Percentiles rank a stretch among this genome's conserved stretches.
Conservation (phyloP, 2,888 invertebrate species). For the Ophonus ardosiacus region DNA sequence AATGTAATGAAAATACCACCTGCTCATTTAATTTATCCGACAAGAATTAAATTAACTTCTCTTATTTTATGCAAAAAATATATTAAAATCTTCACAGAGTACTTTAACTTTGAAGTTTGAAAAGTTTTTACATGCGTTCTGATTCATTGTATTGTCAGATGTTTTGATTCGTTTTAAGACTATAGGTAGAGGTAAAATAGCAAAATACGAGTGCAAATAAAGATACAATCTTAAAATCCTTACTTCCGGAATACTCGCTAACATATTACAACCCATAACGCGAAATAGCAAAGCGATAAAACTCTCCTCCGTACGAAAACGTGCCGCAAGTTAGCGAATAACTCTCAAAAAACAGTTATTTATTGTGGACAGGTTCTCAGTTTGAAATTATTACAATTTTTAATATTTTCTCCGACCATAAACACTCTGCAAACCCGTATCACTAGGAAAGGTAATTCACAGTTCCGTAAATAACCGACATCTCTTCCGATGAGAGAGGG, state of each 20-base stretch:
- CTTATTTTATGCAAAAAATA: not conserved
- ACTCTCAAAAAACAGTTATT: conserved; percentile 51
- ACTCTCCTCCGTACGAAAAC: not conserved
- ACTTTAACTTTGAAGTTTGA: no score
- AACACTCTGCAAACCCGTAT: conserved; percentile 13
- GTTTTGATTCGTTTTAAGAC: conserved; percentile 9
- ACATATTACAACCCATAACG: conserved; percentile 50
- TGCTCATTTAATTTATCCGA: not conserved
- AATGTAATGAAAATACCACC: not conserved
- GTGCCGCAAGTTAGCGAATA: conserved; percentile 37
- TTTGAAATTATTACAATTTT: conserved; percentile 57
- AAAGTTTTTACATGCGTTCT: no score
- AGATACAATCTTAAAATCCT: conserved; percentile 44
- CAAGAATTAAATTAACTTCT: not conserved
- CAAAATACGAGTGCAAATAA: conserved; percentile 6
- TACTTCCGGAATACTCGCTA: conserved; percentile 36
- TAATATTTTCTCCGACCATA: conserved; percentile 46
- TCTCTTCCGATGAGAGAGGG: not conserved
- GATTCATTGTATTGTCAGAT: not conserved
- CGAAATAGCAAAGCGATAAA: conserved; percentile 50
- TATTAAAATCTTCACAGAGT: no score
- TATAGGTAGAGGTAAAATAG: not conserved
- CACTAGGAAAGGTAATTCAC: conserved; percentile 45
- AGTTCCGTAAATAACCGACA: conserved; percentile 45
- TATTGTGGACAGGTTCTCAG: conserved; percentile 36